phyloP scores from a whole-genome alignment of 1,140 invertebrate species.

The Thalassaphorura encarpata region DNA sequence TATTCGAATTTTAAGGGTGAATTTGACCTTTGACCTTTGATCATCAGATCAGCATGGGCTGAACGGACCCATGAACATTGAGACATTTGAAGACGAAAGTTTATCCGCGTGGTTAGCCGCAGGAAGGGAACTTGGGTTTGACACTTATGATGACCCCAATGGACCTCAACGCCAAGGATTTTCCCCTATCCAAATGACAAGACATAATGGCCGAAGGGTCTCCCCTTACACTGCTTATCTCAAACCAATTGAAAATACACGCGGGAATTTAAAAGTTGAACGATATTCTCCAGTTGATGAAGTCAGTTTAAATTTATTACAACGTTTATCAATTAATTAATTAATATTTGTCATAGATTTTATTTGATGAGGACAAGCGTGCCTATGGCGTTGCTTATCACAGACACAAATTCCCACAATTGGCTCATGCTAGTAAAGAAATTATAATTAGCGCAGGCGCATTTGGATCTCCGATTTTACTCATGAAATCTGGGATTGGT shows the following conservation, averaged over 20 bases:
- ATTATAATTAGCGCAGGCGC: conserved; percentile 58
- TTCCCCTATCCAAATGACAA: background rate
- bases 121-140: background rate
- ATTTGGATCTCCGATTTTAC: background rate
- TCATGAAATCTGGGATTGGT: background rate
- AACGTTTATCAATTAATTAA: background rate
- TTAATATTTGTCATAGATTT: background rate
- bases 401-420: background rate
- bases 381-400: background rate
- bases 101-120: background rate
- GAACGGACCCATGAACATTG: background rate
- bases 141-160: conserved; percentile 9
- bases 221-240: conserved; percentile 7
- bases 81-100: background rate
- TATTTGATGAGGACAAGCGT: background rate
- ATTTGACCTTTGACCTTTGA: no score
- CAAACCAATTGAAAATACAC: conserved; percentile 5
- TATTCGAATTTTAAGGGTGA: background rate
- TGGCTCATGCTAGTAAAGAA: conserved; percentile 46
- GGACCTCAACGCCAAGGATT: conserved; percentile 1
- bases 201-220: conserved; percentile 1
- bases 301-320: background rate
- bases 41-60: background rate
- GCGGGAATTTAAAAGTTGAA: conserved; percentile 1
- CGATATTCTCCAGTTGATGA: conserved; percentile 5